A percentile compares a stretch with the other conserved stretches of the same genome.
Conservation (phyloP, 2,113 vertebrate genomes). For the Eupsittula cactorum region DNA sequence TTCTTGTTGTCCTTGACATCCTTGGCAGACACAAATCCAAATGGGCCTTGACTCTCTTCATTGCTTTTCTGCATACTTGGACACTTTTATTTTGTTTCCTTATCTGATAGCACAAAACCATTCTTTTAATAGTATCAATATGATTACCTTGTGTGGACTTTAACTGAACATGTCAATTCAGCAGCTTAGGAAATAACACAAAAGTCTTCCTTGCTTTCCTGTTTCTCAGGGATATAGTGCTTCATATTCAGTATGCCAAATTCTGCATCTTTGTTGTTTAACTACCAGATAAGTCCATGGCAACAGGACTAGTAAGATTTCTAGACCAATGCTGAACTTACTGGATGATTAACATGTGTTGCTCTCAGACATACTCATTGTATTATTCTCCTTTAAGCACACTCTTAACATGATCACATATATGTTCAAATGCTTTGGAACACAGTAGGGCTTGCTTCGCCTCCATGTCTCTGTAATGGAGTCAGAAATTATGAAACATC, state of each 20-base stretch:
- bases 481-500: background rate
- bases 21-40: background rate
- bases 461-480: background rate
- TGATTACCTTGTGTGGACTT: background rate
- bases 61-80: background rate
- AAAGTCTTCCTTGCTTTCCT: background rate
- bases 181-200: background rate
- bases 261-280: background rate
- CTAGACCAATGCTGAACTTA: background rate
- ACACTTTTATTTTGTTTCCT: background rate
- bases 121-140: background rate
- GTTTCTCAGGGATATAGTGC: background rate
- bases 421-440: background rate
- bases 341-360: background rate
- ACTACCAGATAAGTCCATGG: background rate
- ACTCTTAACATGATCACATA: background rate
- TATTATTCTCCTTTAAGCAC: background rate
- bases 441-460: background rate
- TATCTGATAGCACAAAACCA: background rate
- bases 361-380: background rate
- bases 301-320: background rate
- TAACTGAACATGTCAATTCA: background rate
- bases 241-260: background rate
- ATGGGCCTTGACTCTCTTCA: background rate
- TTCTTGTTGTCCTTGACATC: background rate